These are phyloP conservation scores for Drosophila triauraria DNA, from an alignment of 1,140 invertebrate species.

Conservation along the genomic window DNA sequence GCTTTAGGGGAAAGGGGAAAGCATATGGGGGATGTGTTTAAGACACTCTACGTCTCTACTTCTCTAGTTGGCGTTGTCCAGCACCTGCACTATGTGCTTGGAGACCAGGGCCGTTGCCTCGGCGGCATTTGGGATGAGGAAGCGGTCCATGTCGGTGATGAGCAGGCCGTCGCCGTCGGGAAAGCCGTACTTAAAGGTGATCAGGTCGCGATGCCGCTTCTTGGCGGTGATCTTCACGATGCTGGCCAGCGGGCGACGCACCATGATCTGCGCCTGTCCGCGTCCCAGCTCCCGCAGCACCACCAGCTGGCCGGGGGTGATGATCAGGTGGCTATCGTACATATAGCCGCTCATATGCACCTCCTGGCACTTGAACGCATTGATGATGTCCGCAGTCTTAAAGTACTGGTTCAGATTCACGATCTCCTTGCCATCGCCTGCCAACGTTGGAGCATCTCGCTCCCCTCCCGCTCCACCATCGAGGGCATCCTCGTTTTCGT, in stretches of 20 bases:
- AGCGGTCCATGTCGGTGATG: conserved; percentile 94
- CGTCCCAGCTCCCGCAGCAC: conserved; percentile 93
- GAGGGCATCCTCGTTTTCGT: conserved; percentile 91
- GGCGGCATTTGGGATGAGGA: conserved; percentile 96
- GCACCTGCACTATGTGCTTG: conserved; percentile 86
- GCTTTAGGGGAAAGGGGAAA: conserved; percentile 17
- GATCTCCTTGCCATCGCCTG: conserved; percentile 88
- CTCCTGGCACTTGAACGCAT: conserved; percentile 96
- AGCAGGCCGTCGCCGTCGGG: conserved; percentile 79
- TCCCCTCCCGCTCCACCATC: conserved; percentile 31
- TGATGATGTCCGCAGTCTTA: conserved; percentile 93
- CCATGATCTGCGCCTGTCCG: conserved; percentile 93
- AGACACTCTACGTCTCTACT: background rate
- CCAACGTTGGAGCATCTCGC: conserved; percentile 48
- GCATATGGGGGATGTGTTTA: conserved; percentile 9
- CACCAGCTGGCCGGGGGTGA: conserved; percentile 95
- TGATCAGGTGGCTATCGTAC: conserved; percentile 93
- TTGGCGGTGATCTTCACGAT: conserved; percentile 98
- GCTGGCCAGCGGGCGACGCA: conserved; percentile 92
- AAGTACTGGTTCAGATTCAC: conserved; percentile 90
- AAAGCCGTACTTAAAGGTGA: conserved; percentile 93
- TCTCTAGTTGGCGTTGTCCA: conserved; percentile 65
- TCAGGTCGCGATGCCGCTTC: conserved; percentile 96
- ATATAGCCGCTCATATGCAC: conserved; percentile 94
- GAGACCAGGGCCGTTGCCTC: conserved; percentile 90